Evolutionary conservation across 64 coral and sea anemone species (phyloP).

Genomic region (Stichodactyla helianthus): DNA sequence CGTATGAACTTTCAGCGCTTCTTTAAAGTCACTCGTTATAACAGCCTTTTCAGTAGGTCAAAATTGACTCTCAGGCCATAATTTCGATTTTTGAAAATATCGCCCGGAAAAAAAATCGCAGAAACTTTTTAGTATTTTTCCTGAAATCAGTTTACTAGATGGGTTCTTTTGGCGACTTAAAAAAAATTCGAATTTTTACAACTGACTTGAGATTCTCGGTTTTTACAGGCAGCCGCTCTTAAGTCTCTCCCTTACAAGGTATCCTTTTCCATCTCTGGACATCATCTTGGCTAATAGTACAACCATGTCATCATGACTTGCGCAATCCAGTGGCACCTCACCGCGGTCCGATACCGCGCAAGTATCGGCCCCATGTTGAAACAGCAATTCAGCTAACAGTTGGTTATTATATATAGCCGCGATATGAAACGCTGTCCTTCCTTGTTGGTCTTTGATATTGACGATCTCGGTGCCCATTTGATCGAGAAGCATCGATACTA

Average conservation of each 20-base stretch:
- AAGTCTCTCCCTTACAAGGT: conserved; percentile 56
- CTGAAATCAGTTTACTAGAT: too few relatives aligned
- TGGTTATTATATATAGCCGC: conserved; percentile 38
- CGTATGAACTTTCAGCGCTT: too few relatives aligned
- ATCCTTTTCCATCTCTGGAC: conserved; percentile 52
- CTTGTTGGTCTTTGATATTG: conserved; percentile 63
- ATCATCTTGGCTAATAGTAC: conserved; percentile 66
- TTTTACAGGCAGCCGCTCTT: too few relatives aligned
- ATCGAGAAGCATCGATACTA: conserved; percentile 49
- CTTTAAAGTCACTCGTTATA: too few relatives aligned
- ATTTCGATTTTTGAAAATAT: too few relatives aligned
- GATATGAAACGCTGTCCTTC: conserved; percentile 57
- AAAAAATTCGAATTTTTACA: too few relatives aligned
- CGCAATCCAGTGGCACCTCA: conserved; percentile 57
- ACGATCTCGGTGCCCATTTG: conserved; percentile 17
- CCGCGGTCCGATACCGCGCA: conserved; percentile 31
- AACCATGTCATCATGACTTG: conserved; percentile 47
- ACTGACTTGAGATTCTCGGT: too few relatives aligned
- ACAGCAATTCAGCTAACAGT: conserved; percentile 59
- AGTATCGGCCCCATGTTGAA: conserved; percentile 58
- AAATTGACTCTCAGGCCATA: too few relatives aligned
- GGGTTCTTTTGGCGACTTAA: too few relatives aligned
- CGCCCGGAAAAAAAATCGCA: too few relatives aligned
- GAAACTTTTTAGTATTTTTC: too few relatives aligned
- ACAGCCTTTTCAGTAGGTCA: too few relatives aligned